Evolutionary conservation across 2,113 vertebrate genomes (phyloP), one percentile per base, ranked within the genome.

Genomic region (Anguilla japonica): DNA sequence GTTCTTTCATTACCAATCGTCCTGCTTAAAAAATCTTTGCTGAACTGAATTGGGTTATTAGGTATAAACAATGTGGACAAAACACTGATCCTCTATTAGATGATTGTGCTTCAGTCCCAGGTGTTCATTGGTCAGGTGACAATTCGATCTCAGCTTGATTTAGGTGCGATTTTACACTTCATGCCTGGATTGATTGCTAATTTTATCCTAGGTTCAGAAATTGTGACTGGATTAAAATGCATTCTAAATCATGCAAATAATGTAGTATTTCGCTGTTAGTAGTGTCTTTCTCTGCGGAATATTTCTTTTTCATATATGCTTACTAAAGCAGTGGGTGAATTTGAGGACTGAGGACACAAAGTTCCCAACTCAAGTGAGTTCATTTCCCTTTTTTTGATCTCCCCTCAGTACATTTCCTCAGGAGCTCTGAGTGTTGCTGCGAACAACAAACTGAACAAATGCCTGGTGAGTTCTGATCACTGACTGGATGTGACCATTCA

Each of bases 341-440:
- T 13, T 53, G 50, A 53, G 50, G 50, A 53, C 43, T 43, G 43
- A 43, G 7, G 9, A 53, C 6, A 53, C 5, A 53, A 14, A 53
- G 50, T 46, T 46, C 43, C 43, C 43, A 46, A 46, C 5, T 53
- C 60, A 63, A 26, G 26, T 63, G 2, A 22, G 22, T 63, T 63
- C 22, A 63, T 26, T 40, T 22, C 15, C 80, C n/a, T n/a, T 22
- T 15, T 22, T 81, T 14, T 83, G 2, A 9, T 6, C 18, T 63
- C 4, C 2, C 80, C 13, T 53, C 43, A 91, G 90, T 87, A 88
- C 79, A 67, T 89, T 75, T 43, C 22, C 26, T 83, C 88, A 53
- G 90, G 88, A 39, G 80, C 41, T 84, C 86, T 91, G 20, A 82
- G 60, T 75, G 43, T 89, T 34, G 34, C 26, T 40, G 87, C 87